Base-by-base conservation (phyloP, 2,888 invertebrate genomes). In the Colletes collaris region DNA sequence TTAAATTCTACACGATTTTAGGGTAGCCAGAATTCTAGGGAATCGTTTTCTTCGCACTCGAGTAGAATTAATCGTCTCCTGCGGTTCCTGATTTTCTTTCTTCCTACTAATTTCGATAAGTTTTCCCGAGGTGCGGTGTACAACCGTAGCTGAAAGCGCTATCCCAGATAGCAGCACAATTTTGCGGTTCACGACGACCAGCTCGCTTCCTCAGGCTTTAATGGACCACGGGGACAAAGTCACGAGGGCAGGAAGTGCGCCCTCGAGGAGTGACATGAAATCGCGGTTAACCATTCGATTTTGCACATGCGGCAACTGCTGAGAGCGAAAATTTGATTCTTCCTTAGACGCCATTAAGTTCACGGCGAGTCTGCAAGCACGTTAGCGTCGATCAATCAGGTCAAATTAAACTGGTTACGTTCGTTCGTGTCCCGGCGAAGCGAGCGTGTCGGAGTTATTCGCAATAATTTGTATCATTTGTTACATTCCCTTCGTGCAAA, bases 201-300 rank as follows among this genome's bases (percentile, higher is more conserved):
- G 53, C 65, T 59, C 62, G 66, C 67, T 84, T 86, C 73, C 84
- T 80, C 69, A 40, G 65, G 74, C 76, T 79, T 80, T 86, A 86
- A 84, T 86, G 76, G 85, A 83, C 81, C 86, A 76, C n/a, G 74
- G 52, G 76, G 65, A 56, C 74, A 55, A 81, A 86, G 76, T 82
- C 80, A 77, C 63, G 65, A 63, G 76, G 73, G 16, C 67, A 80
- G 84, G 80, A 86, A 82, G 84, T 81, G 71, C 76, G 74, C 65
- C 58, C 76, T 77, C 79, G 80, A 76, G 75, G 49, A 81, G 75
- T 71, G 79, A 86, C 77, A 84, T 79, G 86, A 80, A 80, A 82
- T 80, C 84, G 75, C 75, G 86, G 80, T 81, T 86, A 86, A 82
- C 78, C 81, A 79, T 76, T 80, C 76, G 81, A 80, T 80, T 85